Conservation (phyloP, 2,888 invertebrate species). For the Entomobrya multifasciata region DNA sequence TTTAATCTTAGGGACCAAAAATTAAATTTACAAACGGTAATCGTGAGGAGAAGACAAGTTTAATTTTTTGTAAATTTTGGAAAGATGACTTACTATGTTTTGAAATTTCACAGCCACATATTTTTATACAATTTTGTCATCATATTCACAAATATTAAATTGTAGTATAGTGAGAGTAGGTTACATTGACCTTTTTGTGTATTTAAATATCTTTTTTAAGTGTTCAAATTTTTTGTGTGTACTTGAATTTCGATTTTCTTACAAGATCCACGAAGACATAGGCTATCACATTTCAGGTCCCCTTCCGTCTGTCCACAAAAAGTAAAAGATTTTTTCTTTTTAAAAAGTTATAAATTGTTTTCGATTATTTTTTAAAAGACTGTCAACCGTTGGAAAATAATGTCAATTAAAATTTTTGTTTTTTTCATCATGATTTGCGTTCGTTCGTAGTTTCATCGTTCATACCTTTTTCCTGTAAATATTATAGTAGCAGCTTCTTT, state of each 20-base stretch:
- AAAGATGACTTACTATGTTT: conserved; percentile 13
- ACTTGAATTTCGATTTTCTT: conserved; percentile 54
- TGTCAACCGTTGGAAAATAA: conserved; percentile 70
- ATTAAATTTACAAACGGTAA: background rate
- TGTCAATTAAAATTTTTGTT: conserved; percentile 54
- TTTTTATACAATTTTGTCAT: conserved; percentile 19
- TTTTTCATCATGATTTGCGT: conserved; percentile 31
- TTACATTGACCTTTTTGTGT: conserved; percentile 39
- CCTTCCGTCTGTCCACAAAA: conserved; percentile 74
- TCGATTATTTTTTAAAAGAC: conserved; percentile 52
- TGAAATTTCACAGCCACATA: background rate
- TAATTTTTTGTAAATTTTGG: background rate
- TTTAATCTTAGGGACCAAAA: conserved; percentile 6
- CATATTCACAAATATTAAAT: background rate
- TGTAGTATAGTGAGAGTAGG: conserved; percentile 13
- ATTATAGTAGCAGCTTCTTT: conserved; percentile 51
- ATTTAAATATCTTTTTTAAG: conserved; percentile 36
- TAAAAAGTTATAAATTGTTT: conserved; percentile 4
- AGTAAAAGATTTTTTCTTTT: conserved; percentile 17
- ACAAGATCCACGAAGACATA: conserved; percentile 71
- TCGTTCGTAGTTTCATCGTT: conserved; percentile 27
- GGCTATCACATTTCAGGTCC: conserved; percentile 79
- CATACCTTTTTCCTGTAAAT: background rate
- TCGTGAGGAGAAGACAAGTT: conserved; percentile 20
- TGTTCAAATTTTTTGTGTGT: conserved; percentile 46